Base-by-base conservation (phyloP, 1,140 invertebrate genomes). In the Caenorhabditis latens region DNA sequence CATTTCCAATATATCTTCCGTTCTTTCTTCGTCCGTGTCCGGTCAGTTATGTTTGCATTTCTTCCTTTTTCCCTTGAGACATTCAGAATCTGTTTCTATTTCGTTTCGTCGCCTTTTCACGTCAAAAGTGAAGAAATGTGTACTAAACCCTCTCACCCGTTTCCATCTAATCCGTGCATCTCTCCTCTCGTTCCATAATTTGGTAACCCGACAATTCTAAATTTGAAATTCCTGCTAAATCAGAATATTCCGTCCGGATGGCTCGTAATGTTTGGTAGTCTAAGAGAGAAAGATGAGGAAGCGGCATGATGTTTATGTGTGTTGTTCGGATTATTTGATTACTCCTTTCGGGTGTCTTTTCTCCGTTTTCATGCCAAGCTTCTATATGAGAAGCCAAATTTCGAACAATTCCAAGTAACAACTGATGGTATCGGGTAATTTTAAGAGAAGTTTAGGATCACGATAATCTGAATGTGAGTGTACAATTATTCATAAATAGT, bases 301-400 rank as follows among this genome's bases (percentile, higher is more conserved):
- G 71, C 71, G 71, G 71, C 71, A 50, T 79, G 46, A 79, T 79
- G 71, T 50, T 79, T 79, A 48, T 79, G 46, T 79, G 71, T 79
- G 71, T 79, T 79, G 71, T 79, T 79, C 21, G 71, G 71, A 79
- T 79, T 79, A 79, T 79, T 79, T 79, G 71, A 79, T 79, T 79
- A 79, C 71, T 79, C 46, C 24, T 79, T 50, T 79, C 71, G 46
- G 43, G n/a, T 79, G 11, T 43, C 65, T 46, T 71, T 46, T 42
- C 53, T 50, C 71, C 46, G 13, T 79, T 48, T 50, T 24, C 46
- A 53, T 13, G 46, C 46, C 63, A n/a, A 16, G 65, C 43, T 63
- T 63, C 32, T 63, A 24, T 71, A 71, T 32, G 32, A 32, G 32
- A 32, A 32, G 32, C 32, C 32, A 32, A 32, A 32, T 32, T 32